Evolutionary conservation across 2,888 invertebrate species (phyloP), one percentile per base, ranked within the genome.

Genomic region (Macrosoma leucophasiata): DNA sequence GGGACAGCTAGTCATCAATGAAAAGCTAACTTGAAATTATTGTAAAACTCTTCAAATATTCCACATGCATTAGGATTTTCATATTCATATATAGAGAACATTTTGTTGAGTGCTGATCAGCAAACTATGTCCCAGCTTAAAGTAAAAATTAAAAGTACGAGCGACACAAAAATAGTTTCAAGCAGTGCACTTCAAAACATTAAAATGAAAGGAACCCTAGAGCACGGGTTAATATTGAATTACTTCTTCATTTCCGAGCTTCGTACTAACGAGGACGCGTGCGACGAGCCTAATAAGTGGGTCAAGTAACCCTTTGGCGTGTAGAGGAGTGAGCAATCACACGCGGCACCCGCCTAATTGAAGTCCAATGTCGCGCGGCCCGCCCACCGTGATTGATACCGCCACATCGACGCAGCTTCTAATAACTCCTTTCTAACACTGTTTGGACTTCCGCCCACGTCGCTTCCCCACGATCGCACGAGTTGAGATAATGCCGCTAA

Each of bases 331-430:
- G 68, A 76, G 76, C 76, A 78, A 77, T 78, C 77, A 76, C 71
- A 58, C 68, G 66, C 72, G 72, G 69, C 74, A 72, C 73, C 75
- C 75, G 78, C 69, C 81, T 84, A 84, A 84, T 82, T 82, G 82
- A 81, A 82, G 78, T 78, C 79, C 82, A 81, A 77, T 82, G 82
- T 82, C 82, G 77, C 66, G 59, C 73, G 50, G 72, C 71, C 72
- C 81, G 75, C 79, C 79, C 74, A 73, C 74, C 70, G 75, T 78
- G 82, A 81, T 81, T 79, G 78, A 81, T 81, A 78, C 77, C 72
- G 67, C 67, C 71, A 72, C 54, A 52, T 55, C 65, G 65, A 59
- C 59, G 56, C 62, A 58, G 68, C 67, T 63, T 74, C 75, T 76
- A 78, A 79, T 78, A 52, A 49, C 45, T 74, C 72, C 72, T 77